Evolutionary conservation across 35 echinoderm and acorn worm genomes (phyloP), one percentile per base, ranked within the genome.

Genomic region (Chiridota heheva): DNA sequence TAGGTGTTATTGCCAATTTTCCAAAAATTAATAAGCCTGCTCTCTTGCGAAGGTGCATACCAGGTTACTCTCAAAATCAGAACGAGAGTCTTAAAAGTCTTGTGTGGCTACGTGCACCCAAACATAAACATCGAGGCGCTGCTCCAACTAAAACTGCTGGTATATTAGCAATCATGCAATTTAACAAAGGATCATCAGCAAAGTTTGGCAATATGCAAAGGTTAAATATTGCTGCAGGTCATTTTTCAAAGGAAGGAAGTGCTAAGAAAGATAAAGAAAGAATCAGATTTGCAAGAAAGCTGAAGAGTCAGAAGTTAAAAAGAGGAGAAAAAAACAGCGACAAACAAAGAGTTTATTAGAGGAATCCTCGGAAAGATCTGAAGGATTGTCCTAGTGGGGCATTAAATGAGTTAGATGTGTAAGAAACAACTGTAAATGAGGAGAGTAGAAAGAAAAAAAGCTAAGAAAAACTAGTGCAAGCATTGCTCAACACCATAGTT

Each of bases 61-160:
- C 67, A 70, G 67, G 67, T 20, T 70, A 20, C 67, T 70, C 67
- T 20, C 67, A 70, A 26, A 70, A 70, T 41, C 67, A 70, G 37
- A 70, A 70, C 3, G 67, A 70, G 32, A 70, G 67, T 26, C 44
- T 70, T 36, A 41, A 70, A n/a, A 70, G 67, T 70, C 67, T 41
- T 70, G 67, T 70, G 13, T 70, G 67, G 67, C 67, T 70, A 8
- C 67, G 67, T 41, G 67, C 67, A 8, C 67, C 67, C 28, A 37
- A 41, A 17, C 3, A 58, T 28, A 58, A 58, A 28, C 67, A 70
- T 41, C 40, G 36, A 34, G 67, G 67, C 17, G 33, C 67, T 26
- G 5, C 16, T 1, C 1, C 67, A 37, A 70, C 67, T 1, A 41
- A 70, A 70, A 17, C 37, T 41, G 67, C 63, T 36, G 63, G 33